phyloP scores from a whole-genome alignment of 2,888 invertebrate genomes.

The Brachyopa scutellaris region DNA sequence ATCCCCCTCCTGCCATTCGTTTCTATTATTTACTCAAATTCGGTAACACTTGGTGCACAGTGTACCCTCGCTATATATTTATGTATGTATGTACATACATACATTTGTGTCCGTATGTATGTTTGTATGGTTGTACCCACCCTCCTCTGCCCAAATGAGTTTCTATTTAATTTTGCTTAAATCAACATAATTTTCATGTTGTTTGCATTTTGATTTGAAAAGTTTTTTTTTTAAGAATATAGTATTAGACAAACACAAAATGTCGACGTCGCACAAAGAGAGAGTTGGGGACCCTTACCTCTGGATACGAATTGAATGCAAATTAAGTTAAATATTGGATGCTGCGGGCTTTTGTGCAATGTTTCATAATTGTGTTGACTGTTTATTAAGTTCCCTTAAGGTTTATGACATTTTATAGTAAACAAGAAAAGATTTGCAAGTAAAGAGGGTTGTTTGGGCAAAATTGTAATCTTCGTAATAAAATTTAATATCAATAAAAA shows the following conservation, averaged over 20 bases:
- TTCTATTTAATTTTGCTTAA: slow-evolving; percentile 71
- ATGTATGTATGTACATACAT: neutral
- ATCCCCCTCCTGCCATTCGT: slow-evolving; percentile 35
- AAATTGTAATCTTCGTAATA: too few species aligned
- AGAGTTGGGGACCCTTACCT: slow-evolving; percentile 19
- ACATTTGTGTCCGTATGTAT: neutral
- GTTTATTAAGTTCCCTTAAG: slow-evolving; percentile 2
- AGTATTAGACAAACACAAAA: slow-evolving; percentile 64
- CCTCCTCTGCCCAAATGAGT: slow-evolving; percentile 52
- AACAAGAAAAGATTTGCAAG: slow-evolving; percentile 3
- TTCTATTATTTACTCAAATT: slow-evolving; percentile 53
- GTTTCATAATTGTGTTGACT: slow-evolving; percentile 25
- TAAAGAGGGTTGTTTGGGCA: too few species aligned
- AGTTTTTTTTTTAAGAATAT: slow-evolving; percentile 60
- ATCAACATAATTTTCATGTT: slow-evolving; percentile 71
- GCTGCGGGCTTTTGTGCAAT: slow-evolving; percentile 34
- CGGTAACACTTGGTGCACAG: slow-evolving; percentile 46
- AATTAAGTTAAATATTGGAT: slow-evolving; percentile 64
- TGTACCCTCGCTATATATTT: slow-evolving; percentile 12
- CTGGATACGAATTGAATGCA: slow-evolving; percentile 47
- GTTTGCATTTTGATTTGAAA: slow-evolving; percentile 71
- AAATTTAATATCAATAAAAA: too few species aligned
- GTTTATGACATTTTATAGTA: slow-evolving; percentile 19
- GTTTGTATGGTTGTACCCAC: neutral
- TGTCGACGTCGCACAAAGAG: slow-evolving; percentile 14